Percentiles rank a stretch among this genome's conserved stretches.
Evolutionary conservation across 2,888 invertebrate genomes (phyloP).

Genomic region (Tiliacea citrago): DNA sequence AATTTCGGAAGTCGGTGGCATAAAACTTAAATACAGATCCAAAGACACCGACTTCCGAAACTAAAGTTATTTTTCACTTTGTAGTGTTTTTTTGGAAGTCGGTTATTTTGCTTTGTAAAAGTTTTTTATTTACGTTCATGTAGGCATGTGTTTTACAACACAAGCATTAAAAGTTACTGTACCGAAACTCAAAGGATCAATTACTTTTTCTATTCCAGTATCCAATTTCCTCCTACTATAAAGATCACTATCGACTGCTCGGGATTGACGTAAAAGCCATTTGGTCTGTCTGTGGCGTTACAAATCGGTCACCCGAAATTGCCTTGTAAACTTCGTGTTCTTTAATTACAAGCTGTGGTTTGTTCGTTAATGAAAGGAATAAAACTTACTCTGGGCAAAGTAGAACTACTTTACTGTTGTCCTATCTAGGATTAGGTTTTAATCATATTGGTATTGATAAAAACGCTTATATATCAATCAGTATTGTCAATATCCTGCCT

Average conservation of each 20-base stretch:
- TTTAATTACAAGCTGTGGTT: constrained; percentile 40
- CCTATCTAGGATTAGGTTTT: background rate
- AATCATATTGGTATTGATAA: background rate
- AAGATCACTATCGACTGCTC: constrained; percentile 57
- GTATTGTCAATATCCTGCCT: constrained; percentile 3
- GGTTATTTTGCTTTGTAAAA: too few species aligned
- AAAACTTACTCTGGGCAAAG: background rate
- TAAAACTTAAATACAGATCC: too few species aligned
- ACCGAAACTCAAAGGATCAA: constrained; percentile 49
- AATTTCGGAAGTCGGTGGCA: too few species aligned
- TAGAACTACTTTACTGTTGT: background rate
- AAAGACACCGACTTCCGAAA: too few species aligned
- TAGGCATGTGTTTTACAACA: constrained; percentile 12
- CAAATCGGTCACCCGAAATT: constrained; percentile 50
- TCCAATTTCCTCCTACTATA: constrained; percentile 58
- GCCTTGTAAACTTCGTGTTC: constrained; percentile 31
- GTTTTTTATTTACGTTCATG: too few species aligned
- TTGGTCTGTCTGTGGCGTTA: constrained; percentile 37
- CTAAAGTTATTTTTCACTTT: too few species aligned
- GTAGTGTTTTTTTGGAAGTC: too few species aligned
- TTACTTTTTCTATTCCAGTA: constrained; percentile 52
- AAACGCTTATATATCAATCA: constrained; percentile 4
- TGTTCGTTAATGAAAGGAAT: constrained; percentile 26
- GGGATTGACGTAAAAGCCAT: constrained; percentile 51
- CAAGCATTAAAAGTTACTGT: constrained; percentile 34